Conservation (phyloP, 2,113 vertebrate species). For the Bolborhynchus lineola region DNA sequence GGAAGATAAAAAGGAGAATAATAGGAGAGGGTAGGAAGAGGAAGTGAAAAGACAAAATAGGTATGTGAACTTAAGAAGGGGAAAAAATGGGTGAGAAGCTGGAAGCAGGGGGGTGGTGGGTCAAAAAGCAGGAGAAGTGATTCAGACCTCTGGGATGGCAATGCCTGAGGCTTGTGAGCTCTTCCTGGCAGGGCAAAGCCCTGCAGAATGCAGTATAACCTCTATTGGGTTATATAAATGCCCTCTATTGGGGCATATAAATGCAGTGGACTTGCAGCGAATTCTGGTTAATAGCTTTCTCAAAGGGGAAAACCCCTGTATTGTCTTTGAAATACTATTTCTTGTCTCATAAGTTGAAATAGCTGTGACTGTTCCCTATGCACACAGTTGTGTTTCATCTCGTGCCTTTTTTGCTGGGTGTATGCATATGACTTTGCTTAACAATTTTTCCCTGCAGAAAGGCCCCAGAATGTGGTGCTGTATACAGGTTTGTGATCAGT, state of each 20-base stretch:
- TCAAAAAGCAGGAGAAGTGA: background rate
- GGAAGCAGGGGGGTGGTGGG: background rate
- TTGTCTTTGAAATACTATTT: conserved; percentile 72
- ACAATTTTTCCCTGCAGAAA: conserved; percentile 64
- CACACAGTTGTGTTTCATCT: conserved; percentile 24
- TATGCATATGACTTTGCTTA: conserved; percentile 59
- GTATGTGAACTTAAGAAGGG: background rate
- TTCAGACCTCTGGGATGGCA: background rate
- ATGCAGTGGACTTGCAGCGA: conserved; percentile 50
- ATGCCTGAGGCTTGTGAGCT: background rate
- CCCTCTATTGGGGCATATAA: conserved; percentile 50
- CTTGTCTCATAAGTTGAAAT: conserved; percentile 70
- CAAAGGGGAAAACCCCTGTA: conserved; percentile 50
- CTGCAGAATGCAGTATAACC: conserved; percentile 23
- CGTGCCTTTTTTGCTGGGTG: conserved; percentile 24
- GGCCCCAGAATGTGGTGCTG: conserved; percentile 24
- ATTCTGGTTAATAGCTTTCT: conserved; percentile 66
- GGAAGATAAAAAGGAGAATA: background rate
- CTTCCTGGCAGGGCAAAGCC: background rate
- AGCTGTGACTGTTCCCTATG: conserved; percentile 30
- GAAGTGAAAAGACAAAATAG: background rate
- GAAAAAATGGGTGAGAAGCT: background rate
- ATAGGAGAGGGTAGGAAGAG: background rate
- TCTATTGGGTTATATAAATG: no score
- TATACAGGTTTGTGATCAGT: conserved; percentile 52